Percentiles rank a stretch among this genome's conserved stretches.
phyloP scores from a whole-genome alignment of 2,113 vertebrate species.

The Syrrhaptes paradoxus region DNA sequence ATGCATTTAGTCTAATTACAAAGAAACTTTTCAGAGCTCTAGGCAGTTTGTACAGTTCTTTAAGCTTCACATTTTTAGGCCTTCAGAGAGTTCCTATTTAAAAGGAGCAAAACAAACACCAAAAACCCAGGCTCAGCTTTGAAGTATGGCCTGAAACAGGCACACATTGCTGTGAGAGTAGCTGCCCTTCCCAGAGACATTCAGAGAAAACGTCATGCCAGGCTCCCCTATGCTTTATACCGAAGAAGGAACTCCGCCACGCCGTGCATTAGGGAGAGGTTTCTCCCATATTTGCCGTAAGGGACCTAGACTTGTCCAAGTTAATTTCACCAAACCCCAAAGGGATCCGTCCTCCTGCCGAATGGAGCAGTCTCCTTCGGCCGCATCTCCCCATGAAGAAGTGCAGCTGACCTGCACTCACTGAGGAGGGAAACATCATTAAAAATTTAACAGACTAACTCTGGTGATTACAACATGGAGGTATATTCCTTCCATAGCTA shows the following conservation, averaged over 20 bases:
- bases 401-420: not conserved
- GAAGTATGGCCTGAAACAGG: conserved; percentile 4
- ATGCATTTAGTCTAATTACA: not conserved
- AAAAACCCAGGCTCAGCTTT: not conserved
- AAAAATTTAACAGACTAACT: not conserved
- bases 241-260: not conserved
- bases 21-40: not conserved
- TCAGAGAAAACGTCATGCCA: not conserved
- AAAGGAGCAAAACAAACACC: conserved; percentile 15
- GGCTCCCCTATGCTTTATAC: not conserved
- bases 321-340: not conserved
- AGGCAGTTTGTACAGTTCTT: not conserved
- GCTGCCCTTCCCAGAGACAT: not conserved
- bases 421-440: not conserved
- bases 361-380: not conserved
- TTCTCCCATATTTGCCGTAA: not conserved
- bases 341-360: not conserved
- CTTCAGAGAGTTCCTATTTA: not conserved
- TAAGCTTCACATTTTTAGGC: not conserved
- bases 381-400: not conserved
- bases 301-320: not conserved
- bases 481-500: not conserved
- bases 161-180: not conserved
- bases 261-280: rapidly evolving
- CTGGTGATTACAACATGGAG: not conserved